Percentiles rank a stretch among this genome's conserved stretches.
Conservation (phyloP, 2,113 vertebrate genomes). For the Alligator sinensis region DNA sequence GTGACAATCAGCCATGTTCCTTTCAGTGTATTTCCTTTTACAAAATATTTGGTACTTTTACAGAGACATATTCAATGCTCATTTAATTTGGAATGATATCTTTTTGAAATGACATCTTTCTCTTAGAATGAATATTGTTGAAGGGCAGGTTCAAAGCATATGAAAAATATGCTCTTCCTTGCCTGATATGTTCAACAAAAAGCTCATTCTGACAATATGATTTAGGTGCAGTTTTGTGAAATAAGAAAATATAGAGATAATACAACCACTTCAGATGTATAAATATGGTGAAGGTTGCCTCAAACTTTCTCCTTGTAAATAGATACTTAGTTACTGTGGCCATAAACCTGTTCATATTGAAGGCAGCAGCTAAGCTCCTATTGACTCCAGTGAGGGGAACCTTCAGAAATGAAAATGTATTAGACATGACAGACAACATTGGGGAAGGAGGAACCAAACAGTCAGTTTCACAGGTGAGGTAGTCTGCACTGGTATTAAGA, state of each 20-base stretch:
- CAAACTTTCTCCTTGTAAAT: background rate
- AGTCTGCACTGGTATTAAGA: background rate
- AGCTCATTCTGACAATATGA: background rate
- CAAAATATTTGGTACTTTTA: background rate
- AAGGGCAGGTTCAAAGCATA: background rate
- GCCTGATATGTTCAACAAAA: background rate
- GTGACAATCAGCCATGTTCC: background rate
- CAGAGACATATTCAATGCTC: background rate
- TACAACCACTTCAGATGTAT: background rate
- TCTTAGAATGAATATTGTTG: background rate
- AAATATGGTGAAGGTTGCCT: background rate
- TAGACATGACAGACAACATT: fast-evolving
- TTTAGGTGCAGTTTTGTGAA: background rate
- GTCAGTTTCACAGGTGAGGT: background rate
- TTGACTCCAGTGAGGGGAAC: background rate
- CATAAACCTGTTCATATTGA: fast-evolving
- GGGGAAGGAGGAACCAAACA: background rate
- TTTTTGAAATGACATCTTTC: background rate
- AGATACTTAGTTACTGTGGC: background rate
- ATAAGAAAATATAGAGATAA: background rate
- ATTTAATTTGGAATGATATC: slow-evolving; percentile 1
- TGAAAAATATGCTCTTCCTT: background rate
- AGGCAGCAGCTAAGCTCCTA: background rate
- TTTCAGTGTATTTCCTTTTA: background rate
- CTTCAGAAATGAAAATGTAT: background rate